Conservation (phyloP, 1,140 invertebrate species). For the Ptiloglossa arizonensis region DNA sequence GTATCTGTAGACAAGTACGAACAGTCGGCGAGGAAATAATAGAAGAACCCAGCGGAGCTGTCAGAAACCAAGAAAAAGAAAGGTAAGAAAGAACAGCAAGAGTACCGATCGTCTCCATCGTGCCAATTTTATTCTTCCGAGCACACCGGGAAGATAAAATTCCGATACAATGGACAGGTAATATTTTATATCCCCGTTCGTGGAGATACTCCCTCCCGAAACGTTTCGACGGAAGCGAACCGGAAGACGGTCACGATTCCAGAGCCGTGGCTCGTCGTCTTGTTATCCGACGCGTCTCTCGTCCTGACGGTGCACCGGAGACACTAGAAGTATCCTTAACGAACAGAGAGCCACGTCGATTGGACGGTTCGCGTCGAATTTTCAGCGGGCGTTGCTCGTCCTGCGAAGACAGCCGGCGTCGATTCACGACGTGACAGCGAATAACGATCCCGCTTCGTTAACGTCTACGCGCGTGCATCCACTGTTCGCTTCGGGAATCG, state of each 20-base stretch:
- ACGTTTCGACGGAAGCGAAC: no score
- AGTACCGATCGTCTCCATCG: no score
- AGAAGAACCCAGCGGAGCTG: no score
- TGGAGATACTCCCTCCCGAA: no score
- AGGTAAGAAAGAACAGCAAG: no score
- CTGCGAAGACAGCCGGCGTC: not conserved
- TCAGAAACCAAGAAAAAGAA: no score
- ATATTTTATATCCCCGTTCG: no score
- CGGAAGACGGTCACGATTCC: not conserved
- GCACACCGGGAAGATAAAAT: not conserved
- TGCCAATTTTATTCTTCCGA: no score
- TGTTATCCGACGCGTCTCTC: not conserved
- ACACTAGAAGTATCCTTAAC: not conserved
- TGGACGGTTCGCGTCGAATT: not conserved
- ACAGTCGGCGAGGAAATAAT: no score
- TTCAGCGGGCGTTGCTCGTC: constrained; percentile 8
- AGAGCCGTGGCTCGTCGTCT: not conserved
- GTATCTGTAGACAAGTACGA: no score
- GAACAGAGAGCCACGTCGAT: not conserved
- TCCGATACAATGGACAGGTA: not conserved
- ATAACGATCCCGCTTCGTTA: constrained; percentile 31
- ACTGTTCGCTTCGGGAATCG: not conserved
- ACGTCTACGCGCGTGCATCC: constrained; percentile 7
- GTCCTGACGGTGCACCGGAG: no score
- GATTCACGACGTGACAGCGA: constrained; percentile 7